phyloP scores from a whole-genome alignment of 1,140 invertebrate genomes.

The Eumeta japonica region DNA sequence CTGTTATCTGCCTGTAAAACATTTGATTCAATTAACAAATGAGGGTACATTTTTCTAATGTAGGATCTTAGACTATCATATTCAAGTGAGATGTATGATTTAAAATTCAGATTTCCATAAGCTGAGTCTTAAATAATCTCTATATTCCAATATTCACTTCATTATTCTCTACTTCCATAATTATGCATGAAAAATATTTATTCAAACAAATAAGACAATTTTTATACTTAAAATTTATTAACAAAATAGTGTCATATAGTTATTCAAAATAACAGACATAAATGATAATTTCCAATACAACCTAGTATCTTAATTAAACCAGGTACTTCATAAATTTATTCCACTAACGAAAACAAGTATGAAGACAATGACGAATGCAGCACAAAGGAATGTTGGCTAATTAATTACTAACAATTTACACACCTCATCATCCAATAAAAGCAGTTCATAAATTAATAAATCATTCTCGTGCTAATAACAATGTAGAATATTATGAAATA shows the following conservation, averaged over 20 bases:
- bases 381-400: constrained; percentile 55
- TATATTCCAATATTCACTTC: neutral
- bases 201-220: constrained; percentile 32
- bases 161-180: neutral
- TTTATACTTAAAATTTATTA: constrained; percentile 54
- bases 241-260: constrained; percentile 58
- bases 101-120: neutral
- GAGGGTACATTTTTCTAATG: too few species aligned
- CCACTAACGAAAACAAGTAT: constrained; percentile 36
- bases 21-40: neutral
- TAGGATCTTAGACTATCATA: neutral
- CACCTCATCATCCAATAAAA: too few species aligned
- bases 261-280: constrained; percentile 57
- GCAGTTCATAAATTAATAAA: too few species aligned
- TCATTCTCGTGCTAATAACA: too few species aligned
- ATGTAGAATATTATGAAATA: too few species aligned
- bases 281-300: constrained; percentile 54
- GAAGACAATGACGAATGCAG: constrained; percentile 47
- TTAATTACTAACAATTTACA: constrained; percentile 25
- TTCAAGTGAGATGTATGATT: neutral
- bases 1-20: too few species aligned
- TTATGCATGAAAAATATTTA: neutral
- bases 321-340: constrained; percentile 55
- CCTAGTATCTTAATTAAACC: constrained; percentile 56
- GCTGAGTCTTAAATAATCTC: neutral